A percentile compares a stretch with the other conserved stretches of the same genome.
Conservation (phyloP, 1,140 invertebrate genomes). For the Penaeus vannamei region DNA sequence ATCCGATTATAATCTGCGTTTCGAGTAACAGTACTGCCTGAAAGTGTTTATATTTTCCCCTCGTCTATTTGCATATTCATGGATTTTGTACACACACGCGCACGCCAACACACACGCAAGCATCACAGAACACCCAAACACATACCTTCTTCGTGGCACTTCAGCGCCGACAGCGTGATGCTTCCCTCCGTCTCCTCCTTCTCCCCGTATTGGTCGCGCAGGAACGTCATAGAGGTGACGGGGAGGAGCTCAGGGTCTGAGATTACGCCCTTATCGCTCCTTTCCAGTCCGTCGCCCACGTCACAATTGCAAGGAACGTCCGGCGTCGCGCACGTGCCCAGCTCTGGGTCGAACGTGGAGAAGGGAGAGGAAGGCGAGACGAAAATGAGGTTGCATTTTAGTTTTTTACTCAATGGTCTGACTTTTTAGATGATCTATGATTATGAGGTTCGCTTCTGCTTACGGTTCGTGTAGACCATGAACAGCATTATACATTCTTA, state of each 20-base stretch:
- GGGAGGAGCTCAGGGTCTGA: conserved; percentile 1
- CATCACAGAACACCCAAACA: neutral
- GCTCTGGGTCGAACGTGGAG: neutral
- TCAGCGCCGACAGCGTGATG: conserved; percentile 45
- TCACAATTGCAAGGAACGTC: conserved; percentile 53
- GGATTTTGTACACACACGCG: no score
- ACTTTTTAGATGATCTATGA: no score
- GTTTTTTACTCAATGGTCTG: neutral
- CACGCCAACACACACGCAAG: no score
- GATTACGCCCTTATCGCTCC: conserved; percentile 2
- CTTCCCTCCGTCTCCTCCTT: conserved; percentile 43
- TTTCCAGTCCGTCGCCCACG: conserved; percentile 34
- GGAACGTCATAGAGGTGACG: conserved; percentile 51
- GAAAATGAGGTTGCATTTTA: neutral
- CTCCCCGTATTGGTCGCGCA: neutral
- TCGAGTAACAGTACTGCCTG: no score
- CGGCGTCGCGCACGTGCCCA: conserved; percentile 1
- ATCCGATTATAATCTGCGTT: no score
- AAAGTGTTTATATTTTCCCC: no score
- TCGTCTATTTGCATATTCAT: no score
- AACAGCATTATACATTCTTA: no score
- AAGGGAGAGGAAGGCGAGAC: no score
- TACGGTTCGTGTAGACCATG: no score
- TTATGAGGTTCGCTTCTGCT: no score
- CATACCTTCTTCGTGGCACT: conserved; percentile 39